These are phyloP conservation scores for Drosophila lacicola DNA, from an alignment of 2,888 invertebrate species.

Conservation along the genomic window DNA sequence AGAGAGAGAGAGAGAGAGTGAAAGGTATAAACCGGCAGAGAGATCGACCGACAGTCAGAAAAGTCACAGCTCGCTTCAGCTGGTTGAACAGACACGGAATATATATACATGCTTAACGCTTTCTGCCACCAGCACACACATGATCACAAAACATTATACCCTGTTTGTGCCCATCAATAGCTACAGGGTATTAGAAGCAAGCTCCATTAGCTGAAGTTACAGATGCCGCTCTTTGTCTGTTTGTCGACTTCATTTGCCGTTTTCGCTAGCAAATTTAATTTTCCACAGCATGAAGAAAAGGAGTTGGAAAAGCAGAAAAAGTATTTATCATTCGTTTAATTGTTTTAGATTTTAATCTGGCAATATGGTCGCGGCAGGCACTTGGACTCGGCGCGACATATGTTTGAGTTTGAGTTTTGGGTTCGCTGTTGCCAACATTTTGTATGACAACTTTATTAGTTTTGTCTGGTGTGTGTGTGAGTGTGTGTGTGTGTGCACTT, in stretches of 20 bases:
- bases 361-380: slow-evolving; percentile 44
- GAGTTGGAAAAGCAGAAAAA: slow-evolving; percentile 15
- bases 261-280: slow-evolving; percentile 39
- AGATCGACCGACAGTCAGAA: too few species aligned
- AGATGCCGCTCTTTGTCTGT: slow-evolving; percentile 11
- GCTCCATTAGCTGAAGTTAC: slow-evolving; percentile 26
- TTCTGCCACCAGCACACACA: too few species aligned
- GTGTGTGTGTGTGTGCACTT: slow-evolving; percentile 50
- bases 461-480: slow-evolving; percentile 33
- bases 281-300: slow-evolving; percentile 4
- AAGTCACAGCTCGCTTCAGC: too few species aligned
- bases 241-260: slow-evolving; percentile 23
- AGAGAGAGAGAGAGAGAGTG: too few species aligned
- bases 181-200: slow-evolving; percentile 2
- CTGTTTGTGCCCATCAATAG: background rate
- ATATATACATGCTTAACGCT: too few species aligned
- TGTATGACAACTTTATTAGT: slow-evolving; percentile 77
- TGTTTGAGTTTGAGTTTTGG: slow-evolving; percentile 53
- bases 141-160: background rate
- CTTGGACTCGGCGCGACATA: slow-evolving; percentile 53
- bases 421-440: slow-evolving; percentile 45
- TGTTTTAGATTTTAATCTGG: slow-evolving; percentile 79
- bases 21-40: too few species aligned
- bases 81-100: too few species aligned
- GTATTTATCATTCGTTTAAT: slow-evolving; percentile 73